A percentile compares a stretch with the other conserved stretches of the same genome.
These are phyloP conservation scores for Oreortyx pictus DNA, from an alignment of 2,797 vertebrate genomes.

Conservation along the genomic window DNA sequence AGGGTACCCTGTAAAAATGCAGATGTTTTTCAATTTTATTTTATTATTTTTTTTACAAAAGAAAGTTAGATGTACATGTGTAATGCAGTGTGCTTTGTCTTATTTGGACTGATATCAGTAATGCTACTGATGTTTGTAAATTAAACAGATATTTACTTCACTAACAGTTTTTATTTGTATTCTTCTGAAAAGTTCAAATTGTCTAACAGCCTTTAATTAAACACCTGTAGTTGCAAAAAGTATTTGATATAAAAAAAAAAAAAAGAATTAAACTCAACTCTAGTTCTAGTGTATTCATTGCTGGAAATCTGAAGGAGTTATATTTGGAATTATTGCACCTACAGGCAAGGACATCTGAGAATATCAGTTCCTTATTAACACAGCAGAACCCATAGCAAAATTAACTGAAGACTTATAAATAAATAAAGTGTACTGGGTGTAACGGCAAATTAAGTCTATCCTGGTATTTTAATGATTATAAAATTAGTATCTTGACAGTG, in stretches of 20 bases:
- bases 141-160: slow-evolving; percentile 99
- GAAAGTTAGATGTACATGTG: slow-evolving; percentile 83
- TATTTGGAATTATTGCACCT: background rate
- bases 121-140: slow-evolving; percentile 96
- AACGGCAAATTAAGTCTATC: background rate
- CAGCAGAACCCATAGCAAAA: background rate
- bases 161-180: slow-evolving; percentile 77
- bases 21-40: slow-evolving; percentile 83
- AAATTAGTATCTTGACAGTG: background rate
- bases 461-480: background rate
- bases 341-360: background rate
- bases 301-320: slow-evolving; percentile 9
- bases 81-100: slow-evolving; percentile 91
- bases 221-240: slow-evolving; percentile 14
- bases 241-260: background rate
- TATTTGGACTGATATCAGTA: slow-evolving; percentile 95
- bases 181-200: slow-evolving; percentile 73
- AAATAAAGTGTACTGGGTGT: slow-evolving; percentile 12
- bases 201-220: slow-evolving; percentile 37
- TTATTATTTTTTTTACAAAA: slow-evolving; percentile 78
- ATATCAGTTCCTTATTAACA: background rate
- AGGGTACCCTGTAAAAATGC: slow-evolving; percentile 90
- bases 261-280: slow-evolving; percentile 14
- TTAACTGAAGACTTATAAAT: background rate
- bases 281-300: slow-evolving; percentile 34